Base-by-base conservation (phyloP, 2,797 vertebrate species). In the Peromyscus nudipes region DNA sequence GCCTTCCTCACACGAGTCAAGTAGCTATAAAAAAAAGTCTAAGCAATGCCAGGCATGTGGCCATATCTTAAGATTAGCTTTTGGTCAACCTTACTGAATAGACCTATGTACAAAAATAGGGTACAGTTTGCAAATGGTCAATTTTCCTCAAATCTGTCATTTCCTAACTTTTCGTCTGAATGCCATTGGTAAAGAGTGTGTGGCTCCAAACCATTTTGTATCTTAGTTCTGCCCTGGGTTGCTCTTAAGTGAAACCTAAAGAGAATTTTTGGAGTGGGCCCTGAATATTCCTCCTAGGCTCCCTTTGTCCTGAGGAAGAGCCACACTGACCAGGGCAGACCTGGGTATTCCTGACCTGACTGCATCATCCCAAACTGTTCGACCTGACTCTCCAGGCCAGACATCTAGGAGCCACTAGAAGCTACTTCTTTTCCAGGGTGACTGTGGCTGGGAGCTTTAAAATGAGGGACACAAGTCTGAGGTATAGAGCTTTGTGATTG, bases 191-290 rank as follows among this genome's bases (percentile, higher is more conserved):
- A 55, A 92, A 0, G 23, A 10, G 1, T 43, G 27, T 13, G 19
- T 62, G 57, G 10, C 6, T 87, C 10, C 69, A 82, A 84, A 60
- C 2, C 13, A n/a, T 89, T 94, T 27, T 9, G n/a, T 27, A 55
- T 17, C 49, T 92, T 25, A 52, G 37, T 43, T 71, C 17, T 29
- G 40, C 2, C 25, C 21, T 25, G 23, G 67, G 52, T 25, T 49
- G 69, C 25, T 81, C 89, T 17, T 6, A 92, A 37, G 81, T n/a
- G 27, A 94, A 92, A 71, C 57, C 13, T 55, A 67, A 34, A 73
- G 13, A 52, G 55, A 52, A 46, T 3, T 37, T 11, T 75, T 34
- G 46, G 49, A 62, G 60, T 19, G 79, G 37, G 16, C 27, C 6
- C 6, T 2, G 7, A 29, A 29, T 62, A 23, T 49, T 19, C 31